These are phyloP conservation scores for Austrolebias charrua DNA, from an alignment of 2,797 vertebrate species.

Conservation along the genomic window DNA sequence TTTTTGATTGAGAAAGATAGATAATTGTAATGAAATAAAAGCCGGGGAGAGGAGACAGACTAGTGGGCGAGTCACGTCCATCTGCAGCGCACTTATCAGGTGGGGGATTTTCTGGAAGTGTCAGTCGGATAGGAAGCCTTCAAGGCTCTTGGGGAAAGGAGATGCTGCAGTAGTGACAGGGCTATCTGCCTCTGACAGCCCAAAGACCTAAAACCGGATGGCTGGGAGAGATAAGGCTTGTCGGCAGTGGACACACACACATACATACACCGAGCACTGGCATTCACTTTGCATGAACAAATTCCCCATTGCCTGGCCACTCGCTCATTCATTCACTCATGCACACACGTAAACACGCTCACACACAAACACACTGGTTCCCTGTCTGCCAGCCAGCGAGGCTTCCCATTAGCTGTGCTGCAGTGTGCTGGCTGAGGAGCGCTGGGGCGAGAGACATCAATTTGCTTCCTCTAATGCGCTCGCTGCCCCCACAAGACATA, in stretches of 20 bases:
- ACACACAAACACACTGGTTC: constrained; percentile 33
- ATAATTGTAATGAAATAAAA: constrained; percentile 68
- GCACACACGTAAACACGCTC: constrained; percentile 42
- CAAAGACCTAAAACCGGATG: constrained; percentile 75
- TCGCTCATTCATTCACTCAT: constrained; percentile 65
- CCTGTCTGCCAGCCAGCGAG: constrained; percentile 68
- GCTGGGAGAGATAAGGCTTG: constrained; percentile 71
- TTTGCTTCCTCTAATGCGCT: constrained; percentile 82
- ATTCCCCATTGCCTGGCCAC: constrained; percentile 69
- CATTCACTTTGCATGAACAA: constrained; percentile 76
- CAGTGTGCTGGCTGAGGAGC: constrained; percentile 74
- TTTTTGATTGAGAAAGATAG: constrained; percentile 50
- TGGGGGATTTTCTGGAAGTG: constrained; percentile 71
- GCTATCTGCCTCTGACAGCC: constrained; percentile 78
- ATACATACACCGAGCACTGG: constrained; percentile 45
- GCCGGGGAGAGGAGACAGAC: constrained; percentile 46
- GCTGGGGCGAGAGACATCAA: constrained; percentile 80
- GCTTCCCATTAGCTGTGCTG: constrained; percentile 77
- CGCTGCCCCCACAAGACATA: constrained; percentile 82
- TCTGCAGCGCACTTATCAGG: constrained; percentile 72
- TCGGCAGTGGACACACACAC: constrained; percentile 52
- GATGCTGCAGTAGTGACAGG: constrained; percentile 70
- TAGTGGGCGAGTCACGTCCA: constrained; percentile 50
- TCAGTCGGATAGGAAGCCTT: constrained; percentile 71
- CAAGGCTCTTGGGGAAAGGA: constrained; percentile 66